phyloP scores from a whole-genome alignment of 2,797 vertebrate species.

The Morus bassanus region DNA sequence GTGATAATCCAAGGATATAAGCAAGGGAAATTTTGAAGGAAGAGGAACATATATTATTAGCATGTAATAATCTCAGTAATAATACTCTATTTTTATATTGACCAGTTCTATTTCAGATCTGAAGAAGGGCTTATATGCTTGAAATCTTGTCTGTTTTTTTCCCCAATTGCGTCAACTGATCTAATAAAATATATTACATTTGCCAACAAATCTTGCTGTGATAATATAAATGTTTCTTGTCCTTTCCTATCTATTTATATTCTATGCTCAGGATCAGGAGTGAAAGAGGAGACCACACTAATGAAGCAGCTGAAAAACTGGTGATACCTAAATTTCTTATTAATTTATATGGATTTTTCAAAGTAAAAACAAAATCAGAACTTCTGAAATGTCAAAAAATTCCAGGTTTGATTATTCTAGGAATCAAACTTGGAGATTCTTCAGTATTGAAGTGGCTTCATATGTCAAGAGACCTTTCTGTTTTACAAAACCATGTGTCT shows the following conservation, averaged over 20 bases:
- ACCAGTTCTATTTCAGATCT: neutral
- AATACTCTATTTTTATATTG: neutral
- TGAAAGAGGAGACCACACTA: neutral
- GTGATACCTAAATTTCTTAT: neutral
- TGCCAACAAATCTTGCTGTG: neutral
- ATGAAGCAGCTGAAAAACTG: neutral
- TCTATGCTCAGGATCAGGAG: neutral
- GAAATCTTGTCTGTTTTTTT: neutral
- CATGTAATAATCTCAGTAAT: neutral
- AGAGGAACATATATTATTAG: neutral
- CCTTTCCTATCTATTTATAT: neutral
- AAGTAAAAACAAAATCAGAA: neutral
- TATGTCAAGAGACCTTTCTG: neutral
- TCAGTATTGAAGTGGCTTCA: neutral
- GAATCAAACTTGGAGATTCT: neutral
- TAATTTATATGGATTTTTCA: neutral
- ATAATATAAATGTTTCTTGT: neutral
- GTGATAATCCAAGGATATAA: neutral
- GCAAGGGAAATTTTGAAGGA: neutral
- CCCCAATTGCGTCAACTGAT: neutral
- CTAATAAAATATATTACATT: neutral
- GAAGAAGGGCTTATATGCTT: neutral
- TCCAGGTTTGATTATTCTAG: neutral
- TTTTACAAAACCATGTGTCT: neutral
- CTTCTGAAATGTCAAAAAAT: neutral